Percentiles rank a stretch among this genome's conserved stretches.
Conservation (phyloP, 2,113 vertebrate genomes). For the Poeciliopsis turrubarensis region DNA sequence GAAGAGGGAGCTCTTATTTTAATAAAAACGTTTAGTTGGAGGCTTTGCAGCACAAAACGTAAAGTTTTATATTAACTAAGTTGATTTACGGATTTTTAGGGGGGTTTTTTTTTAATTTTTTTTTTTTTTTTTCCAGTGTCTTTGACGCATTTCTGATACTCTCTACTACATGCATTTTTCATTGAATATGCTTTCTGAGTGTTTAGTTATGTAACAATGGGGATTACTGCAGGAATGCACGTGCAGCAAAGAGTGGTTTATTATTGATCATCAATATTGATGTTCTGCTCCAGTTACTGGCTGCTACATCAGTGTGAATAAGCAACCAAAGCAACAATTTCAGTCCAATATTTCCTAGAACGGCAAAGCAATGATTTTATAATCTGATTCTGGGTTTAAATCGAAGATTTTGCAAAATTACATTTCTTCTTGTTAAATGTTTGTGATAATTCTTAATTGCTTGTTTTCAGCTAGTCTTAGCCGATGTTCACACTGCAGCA, state of each 20-base stretch:
- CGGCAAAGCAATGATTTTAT: not conserved
- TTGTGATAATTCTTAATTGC: too few species aligned
- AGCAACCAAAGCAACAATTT: constrained; percentile 1
- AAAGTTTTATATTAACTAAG: not conserved
- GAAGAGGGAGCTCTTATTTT: too few species aligned
- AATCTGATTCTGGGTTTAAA: not conserved
- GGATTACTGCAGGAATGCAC: constrained; percentile 24
- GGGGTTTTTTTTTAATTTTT: not conserved
- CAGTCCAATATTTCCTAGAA: constrained; percentile 25
- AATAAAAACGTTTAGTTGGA: too few species aligned
- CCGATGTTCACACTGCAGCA: too few species aligned
- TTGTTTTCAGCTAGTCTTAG: too few species aligned
- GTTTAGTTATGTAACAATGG: constrained; percentile 43
- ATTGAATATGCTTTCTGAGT: constrained; percentile 2
- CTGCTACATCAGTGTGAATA: constrained; percentile 19
- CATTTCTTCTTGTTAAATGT: too few species aligned
- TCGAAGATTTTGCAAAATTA: too few species aligned
- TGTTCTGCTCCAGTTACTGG: constrained; percentile 26
- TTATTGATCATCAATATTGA: constrained; percentile 66
- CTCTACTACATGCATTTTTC: not conserved
- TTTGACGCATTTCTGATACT: not conserved
- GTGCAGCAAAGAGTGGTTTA: constrained; percentile 42
- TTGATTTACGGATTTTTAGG: not conserved
- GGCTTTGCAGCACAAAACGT: not conserved
- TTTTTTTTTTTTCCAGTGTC: not conserved